A percentile compares a stretch with the other conserved stretches of the same genome.
Evolutionary conservation across 2,113 vertebrate genomes (phyloP).

Genomic region (Saccopteryx bilineata): DNA sequence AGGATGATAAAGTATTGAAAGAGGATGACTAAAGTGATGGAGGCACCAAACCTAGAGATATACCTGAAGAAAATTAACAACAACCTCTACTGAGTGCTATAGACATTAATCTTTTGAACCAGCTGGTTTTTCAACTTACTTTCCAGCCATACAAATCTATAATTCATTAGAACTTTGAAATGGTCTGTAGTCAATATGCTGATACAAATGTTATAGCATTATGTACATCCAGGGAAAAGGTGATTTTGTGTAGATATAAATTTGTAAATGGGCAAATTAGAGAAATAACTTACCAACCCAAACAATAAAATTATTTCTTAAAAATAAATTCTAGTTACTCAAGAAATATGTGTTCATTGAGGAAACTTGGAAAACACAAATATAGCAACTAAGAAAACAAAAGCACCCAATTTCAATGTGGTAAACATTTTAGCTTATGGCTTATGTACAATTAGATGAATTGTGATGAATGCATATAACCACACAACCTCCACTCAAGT

Average conservation of each 20-base stretch:
- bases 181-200: constrained; percentile 33
- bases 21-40: not conserved
- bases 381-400: not conserved
- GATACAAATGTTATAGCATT: constrained; percentile 50
- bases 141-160: constrained; percentile 18
- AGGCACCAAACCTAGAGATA: not conserved
- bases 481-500: not conserved
- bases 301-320: constrained; percentile 50
- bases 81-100: not conserved
- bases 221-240: constrained; percentile 32
- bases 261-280: constrained; percentile 51
- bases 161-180: constrained; percentile 60
- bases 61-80: constrained; percentile 50
- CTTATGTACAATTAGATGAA: constrained; percentile 17
- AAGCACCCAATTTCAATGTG: not conserved
- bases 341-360: constrained; percentile 24
- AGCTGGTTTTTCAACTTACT: constrained; percentile 64
- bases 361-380: constrained; percentile 38
- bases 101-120: constrained; percentile 28
- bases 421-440: not conserved
- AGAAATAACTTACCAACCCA: constrained; percentile 6
- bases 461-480: not conserved
- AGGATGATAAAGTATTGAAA: constrained; percentile 50
- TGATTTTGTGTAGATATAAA: constrained; percentile 18
- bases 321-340: constrained; percentile 38